Base-by-base conservation (phyloP, 2,888 invertebrate species). In the Exephanes ischioxanthus region DNA sequence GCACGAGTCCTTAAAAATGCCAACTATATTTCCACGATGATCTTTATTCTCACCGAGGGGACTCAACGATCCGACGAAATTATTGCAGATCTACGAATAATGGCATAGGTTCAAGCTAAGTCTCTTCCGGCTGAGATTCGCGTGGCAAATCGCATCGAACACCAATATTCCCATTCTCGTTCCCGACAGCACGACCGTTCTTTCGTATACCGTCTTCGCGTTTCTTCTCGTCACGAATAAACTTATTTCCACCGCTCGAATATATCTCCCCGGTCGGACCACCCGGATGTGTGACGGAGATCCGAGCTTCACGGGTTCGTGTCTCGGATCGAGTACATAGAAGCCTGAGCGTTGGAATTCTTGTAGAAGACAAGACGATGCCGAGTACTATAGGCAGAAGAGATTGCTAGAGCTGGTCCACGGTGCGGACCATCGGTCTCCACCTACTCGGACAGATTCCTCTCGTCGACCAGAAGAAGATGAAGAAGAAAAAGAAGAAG, bases 231-330 rank as follows among this genome's bases (percentile, higher is more conserved):
- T 86, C 85, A 86, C 89, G 88, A 89, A 89, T 89, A 88, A 84
- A 81, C 80, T 79, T 75, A 70, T 11, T 16, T 63, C 33, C 63
- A 70, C 37, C 72, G 72, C 63, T 84, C 84, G 85, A 88, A 90
- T 91, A 91, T 90, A 91, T 91, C 90, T 87, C 84, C 16, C 53
- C 83, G 86, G 48, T 87, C 80, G 89, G 92, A 92, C 92, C 92
- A 91, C 92, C 92, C 91, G 90, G 90, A 83, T 83, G 84, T 80
- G 61, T 75, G 63, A 70, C 67, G 82, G 37, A 72, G 67, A 48
- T 48, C 58, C 72, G 58, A 76, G 81, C 80, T 83, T 80, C 73
- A 68, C 41, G 26, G 63, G 61, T 53, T 53, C 58, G 30, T 81
- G 73, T 63, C 78, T 82, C 83, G 88, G 83, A 90, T 87, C 86